Evolutionary conservation across 1,140 invertebrate species (phyloP), one percentile per base, ranked within the genome.

Genomic region (Brachionus rubens): DNA sequence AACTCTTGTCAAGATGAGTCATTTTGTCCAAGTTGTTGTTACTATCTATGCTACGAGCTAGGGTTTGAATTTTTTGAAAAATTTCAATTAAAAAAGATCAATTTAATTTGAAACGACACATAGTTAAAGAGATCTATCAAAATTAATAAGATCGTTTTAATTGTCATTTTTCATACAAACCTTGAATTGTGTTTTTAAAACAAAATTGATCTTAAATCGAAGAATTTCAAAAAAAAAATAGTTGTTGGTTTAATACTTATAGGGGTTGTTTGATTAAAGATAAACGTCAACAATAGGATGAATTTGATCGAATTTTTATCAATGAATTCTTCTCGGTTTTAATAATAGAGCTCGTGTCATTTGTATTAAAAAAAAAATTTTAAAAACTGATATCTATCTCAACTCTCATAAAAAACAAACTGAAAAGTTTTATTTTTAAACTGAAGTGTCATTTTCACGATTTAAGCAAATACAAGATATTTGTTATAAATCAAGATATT

Each of bases 181-280:
- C 33, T 36, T 36, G 33, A 36, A 5, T 36, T 36, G 3, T 36
- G 3, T 36, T 36, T 36, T 9, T 36, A 5, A 36, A 36, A 5
- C 28, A 59, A 65, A 65, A 65, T 65, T 41, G 41, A 36, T 36
- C 33, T 36, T n/a, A n/a, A n/a, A 36, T 36, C 3, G 33, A 36
- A 36, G 9, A 19, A 43, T 65, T 43, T 65, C 10, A 24, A 1
- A 6, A 1, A 19, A 36, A 59, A 36, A 65, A 65, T 43, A 43
- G 43, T 65, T 65, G 40, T 65, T 65, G 24, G 59, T 41, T 65
- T 65, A 65, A 43, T 41, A 41, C 40, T 65, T 65, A 65, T 36
- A 65, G 59, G 33, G n/a, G n/a, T n/a, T 65, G 59, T 65, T 65
- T 65, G 59, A 65, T 65, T 65, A 28, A 43, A 65, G 59, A 65